Evolutionary conservation across 2,113 vertebrate species (phyloP), one percentile per base, ranked within the genome.

Genomic region (Rana temporaria): DNA sequence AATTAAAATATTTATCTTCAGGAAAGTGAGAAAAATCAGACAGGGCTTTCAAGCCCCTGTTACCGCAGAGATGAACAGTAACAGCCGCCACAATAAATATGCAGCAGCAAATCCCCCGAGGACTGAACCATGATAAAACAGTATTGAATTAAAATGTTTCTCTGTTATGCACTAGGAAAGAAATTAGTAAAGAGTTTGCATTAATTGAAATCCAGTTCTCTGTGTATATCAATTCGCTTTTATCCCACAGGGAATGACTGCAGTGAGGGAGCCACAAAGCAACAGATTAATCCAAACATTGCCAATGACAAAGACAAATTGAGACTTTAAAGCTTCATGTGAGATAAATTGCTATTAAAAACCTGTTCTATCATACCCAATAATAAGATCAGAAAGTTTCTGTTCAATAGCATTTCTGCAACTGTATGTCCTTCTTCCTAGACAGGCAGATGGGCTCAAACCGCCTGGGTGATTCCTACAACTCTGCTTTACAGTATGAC

Each of bases 151-250:
- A 68, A 76, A 82, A 82, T 82, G 71, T 82, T 82, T 82, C 63
- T 82, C 71, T 76, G 81, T 75, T 82, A 67, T 76, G 81, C 71
- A 67, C 71, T 76, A 57, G 71, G 81, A 82, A 76, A 82, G 71
- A 82, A 82, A 82, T 82, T 82, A 82, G 81, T 67, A 82, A 48
- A 82, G 64, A 60, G 81, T 68, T 76, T 82, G 81, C 64, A 74
- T 82, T 82, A 82, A 82, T 82, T 82, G 81, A 82, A 82, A 82
- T 82, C 66, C 81, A 82, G 81, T 82, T 75, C 81, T 82, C 81
- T 68, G 71, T 82, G 81, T 82, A 76, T 76, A 82, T 82, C 81
- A 76, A 76, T 82, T 82, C 71, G 30, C 63, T 82, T 82, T 82
- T 76, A 82, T 82, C 72, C 81, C 73, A 82, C 71, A 82, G 81